Percentiles rank a stretch among this genome's conserved stretches.
Evolutionary conservation across 2,797 vertebrate genomes (phyloP).

Genomic region (Australoheros facetus): DNA sequence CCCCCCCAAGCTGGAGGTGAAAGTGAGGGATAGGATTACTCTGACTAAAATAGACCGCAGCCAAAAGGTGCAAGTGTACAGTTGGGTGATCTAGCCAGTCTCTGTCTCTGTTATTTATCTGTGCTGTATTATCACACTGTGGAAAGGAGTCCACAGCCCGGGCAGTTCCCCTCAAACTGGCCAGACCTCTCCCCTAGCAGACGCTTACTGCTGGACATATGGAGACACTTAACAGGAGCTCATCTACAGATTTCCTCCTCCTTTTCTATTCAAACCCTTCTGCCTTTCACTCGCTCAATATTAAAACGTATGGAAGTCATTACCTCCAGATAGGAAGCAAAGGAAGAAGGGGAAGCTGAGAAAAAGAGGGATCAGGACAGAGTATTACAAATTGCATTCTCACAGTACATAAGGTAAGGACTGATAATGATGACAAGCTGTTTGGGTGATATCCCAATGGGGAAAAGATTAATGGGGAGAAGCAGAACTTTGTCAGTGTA

Average conservation of each 20-base stretch:
- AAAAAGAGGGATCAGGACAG: slow-evolving; percentile 24
- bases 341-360: slow-evolving; percentile 26
- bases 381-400: slow-evolving; percentile 60
- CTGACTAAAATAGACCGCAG: slow-evolving; percentile 40
- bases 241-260: slow-evolving; percentile 78
- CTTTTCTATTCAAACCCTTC: slow-evolving; percentile 59
- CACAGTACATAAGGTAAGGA: slow-evolving; percentile 37
- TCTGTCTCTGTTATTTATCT: slow-evolving; percentile 56
- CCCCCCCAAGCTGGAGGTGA: slow-evolving; percentile 31
- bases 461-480: slow-evolving; percentile 30
- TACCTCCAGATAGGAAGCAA: slow-evolving; percentile 60
- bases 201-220: slow-evolving; percentile 70
- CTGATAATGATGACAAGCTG: slow-evolving; percentile 33
- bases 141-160: slow-evolving; percentile 51
- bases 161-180: slow-evolving; percentile 28
- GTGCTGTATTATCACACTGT: slow-evolving; percentile 52
- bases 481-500: slow-evolving; percentile 42
- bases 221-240: slow-evolving; percentile 83
- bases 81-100: slow-evolving; percentile 48
- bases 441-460: slow-evolving; percentile 27
- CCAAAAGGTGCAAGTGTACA: slow-evolving; percentile 53
- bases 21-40: slow-evolving; percentile 42
- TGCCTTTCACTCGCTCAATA: slow-evolving; percentile 62
- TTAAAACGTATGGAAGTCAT: slow-evolving; percentile 77
- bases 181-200: slow-evolving; percentile 48